A percentile compares a stretch with the other conserved stretches of the same genome.
These are phyloP conservation scores for Schizotus pectinicornis DNA, from an alignment of 2,888 invertebrate species.

Conservation along the genomic window DNA sequence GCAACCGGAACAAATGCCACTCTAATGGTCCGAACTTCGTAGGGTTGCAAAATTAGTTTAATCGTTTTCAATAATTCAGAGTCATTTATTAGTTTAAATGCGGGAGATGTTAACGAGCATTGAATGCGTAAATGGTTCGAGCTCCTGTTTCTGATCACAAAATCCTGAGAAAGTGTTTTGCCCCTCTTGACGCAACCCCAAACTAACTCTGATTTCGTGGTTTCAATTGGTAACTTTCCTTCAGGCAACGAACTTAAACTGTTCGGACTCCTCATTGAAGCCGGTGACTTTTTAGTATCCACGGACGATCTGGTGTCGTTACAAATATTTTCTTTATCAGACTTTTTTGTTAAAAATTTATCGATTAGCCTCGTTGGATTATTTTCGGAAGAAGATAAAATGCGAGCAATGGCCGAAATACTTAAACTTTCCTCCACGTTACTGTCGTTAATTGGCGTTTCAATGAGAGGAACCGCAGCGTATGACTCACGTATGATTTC, in stretches of 20 bases:
- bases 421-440: slow-evolving; percentile 39
- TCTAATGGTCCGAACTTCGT: slow-evolving; percentile 64
- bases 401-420: slow-evolving; percentile 38
- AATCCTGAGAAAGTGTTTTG: slow-evolving; percentile 61
- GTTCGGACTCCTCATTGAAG: slow-evolving; percentile 48
- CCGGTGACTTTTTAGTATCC: not conserved
- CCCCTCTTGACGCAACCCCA: slow-evolving; percentile 67
- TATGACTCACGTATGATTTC: slow-evolving; percentile 25
- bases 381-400: slow-evolving; percentile 35
- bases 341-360: not conserved
- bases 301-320: not conserved
- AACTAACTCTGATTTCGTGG: slow-evolving; percentile 63
- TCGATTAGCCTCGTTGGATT: slow-evolving; percentile 8
- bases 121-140: slow-evolving; percentile 64
- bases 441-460: slow-evolving; percentile 26
- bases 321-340: slow-evolving; percentile 6
- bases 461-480: slow-evolving; percentile 45
- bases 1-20: slow-evolving; percentile 64
- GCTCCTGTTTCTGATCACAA: slow-evolving; percentile 65
- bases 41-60: slow-evolving; percentile 60
- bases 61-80: slow-evolving; percentile 50
- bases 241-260: slow-evolving; percentile 50
- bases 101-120: slow-evolving; percentile 59
- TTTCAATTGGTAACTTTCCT: slow-evolving; percentile 62
- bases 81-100: slow-evolving; percentile 55